These are phyloP conservation scores for Eulacestoma nigropectus DNA, from an alignment of 2,113 vertebrate species.

Conservation along the genomic window DNA sequence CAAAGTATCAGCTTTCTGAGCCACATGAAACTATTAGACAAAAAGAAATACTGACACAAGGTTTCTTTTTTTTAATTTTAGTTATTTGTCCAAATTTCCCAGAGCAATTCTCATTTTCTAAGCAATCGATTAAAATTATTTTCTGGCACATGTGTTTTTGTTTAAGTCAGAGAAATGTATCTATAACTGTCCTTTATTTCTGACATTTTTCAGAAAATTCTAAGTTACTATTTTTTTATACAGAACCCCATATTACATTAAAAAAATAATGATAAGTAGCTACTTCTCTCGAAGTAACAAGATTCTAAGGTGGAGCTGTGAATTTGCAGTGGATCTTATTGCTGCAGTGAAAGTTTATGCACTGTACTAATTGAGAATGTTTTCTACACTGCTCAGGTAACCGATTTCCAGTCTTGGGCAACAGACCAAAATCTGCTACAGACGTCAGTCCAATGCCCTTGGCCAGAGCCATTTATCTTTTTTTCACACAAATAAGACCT, in stretches of 20 bases:
- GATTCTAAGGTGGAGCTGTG: background rate
- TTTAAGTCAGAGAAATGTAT: background rate
- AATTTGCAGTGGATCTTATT: background rate
- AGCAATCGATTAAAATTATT: background rate
- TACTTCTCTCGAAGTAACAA: background rate
- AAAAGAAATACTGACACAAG: background rate
- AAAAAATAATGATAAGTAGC: background rate
- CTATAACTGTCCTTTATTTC: background rate
- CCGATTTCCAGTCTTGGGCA: slow-evolving; percentile 21
- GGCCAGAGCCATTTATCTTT: background rate
- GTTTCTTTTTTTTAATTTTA: background rate
- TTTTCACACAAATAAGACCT: background rate
- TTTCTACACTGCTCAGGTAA: background rate
- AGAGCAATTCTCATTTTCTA: background rate
- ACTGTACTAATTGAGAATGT: background rate
- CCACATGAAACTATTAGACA: background rate
- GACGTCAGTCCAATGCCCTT: background rate
- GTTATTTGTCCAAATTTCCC: background rate
- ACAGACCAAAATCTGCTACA: background rate
- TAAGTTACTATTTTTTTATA: background rate
- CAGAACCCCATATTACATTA: background rate
- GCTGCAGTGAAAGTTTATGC: background rate
- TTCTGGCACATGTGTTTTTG: background rate
- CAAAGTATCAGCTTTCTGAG: background rate
- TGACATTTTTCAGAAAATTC: background rate